phyloP scores from a whole-genome alignment of 2,113 vertebrate species.

The Trogon melanurus region DNA sequence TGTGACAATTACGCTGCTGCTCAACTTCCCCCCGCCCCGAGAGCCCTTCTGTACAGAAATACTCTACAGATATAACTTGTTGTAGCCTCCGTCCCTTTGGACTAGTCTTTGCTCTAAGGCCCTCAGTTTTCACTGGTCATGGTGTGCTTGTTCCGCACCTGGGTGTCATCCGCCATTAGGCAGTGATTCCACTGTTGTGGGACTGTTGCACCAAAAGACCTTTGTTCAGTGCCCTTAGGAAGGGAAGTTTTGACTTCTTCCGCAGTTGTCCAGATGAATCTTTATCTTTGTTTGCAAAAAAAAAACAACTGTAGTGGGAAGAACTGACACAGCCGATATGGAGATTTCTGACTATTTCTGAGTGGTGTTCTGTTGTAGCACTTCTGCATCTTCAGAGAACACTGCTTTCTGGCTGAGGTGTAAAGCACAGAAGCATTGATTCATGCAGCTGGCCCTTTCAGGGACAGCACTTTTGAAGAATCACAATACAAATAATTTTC shows the following conservation, averaged over 20 bases:
- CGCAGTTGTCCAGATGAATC: neutral
- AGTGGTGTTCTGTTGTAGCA: neutral
- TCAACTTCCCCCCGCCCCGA: neutral
- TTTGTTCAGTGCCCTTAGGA: neutral
- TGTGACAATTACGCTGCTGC: neutral
- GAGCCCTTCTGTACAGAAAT: neutral
- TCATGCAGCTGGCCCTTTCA: neutral
- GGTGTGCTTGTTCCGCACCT: neutral
- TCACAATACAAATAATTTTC: neutral
- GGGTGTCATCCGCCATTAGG: neutral
- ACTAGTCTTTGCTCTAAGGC: neutral
- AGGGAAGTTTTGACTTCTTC: neutral
- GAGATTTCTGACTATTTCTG: neutral
- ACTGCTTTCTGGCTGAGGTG: neutral
- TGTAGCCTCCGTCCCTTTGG: neutral
- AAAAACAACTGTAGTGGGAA: neutral
- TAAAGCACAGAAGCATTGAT: neutral
- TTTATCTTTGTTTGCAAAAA: neutral
- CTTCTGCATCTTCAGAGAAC: neutral
- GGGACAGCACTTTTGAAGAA: neutral
- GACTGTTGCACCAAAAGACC: neutral
- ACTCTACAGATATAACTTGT: neutral
- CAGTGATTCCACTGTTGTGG: neutral
- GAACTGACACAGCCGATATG: neutral
- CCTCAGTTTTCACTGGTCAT: neutral